Base-by-base conservation (phyloP, 2,888 invertebrate genomes). In the Atethmia centrago region DNA sequence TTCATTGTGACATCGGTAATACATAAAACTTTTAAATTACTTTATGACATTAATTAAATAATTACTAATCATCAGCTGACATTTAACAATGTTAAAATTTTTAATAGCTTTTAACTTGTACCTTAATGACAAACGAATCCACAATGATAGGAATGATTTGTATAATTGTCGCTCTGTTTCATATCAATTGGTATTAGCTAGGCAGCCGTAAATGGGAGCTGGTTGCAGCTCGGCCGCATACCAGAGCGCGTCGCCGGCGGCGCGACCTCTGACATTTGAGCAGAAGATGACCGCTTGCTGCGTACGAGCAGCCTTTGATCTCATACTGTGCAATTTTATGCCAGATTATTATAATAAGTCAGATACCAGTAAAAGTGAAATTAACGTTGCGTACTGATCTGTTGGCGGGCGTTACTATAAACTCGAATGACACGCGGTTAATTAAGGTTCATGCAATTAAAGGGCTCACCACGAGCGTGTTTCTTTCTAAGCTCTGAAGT, bases 201-300 rank as follows among this genome's bases (percentile, higher is more conserved):
- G 64, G 77, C 83, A 85, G 63, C 88, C 88, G 83, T 91, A 89
- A 87, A 90, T 88, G 87, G 91, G 78, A 87, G 88, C 87, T 86
- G 79, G 81, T 82, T 82, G 79, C 77, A 66, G 66, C 56, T 49
- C 68, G 71, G 72, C 85, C 88, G 91, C 93, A 94, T 94, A 92
- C 93, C 93, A 92, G 91, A 92, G 80, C 80, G 80, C 82, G 82
- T 79, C 78, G 82, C 76, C 83, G 86, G 31, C 84, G 86, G 82
- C 78, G 71, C 88, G 91, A 95, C 94, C 95, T 93, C 88, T 94
- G 95, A 90, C 94, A 95, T 95, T 95, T 94, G 79, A 65, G 79
- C 82, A 87, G 90, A 90, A 92, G 94, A 95, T 93, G 94, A 92
- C 94, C 93, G 92, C 90, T 92, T 91, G 91, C 91, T 89, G 88